phyloP scores from a whole-genome alignment of 2,797 vertebrate genomes.

The Hafferia zeledoni region DNA sequence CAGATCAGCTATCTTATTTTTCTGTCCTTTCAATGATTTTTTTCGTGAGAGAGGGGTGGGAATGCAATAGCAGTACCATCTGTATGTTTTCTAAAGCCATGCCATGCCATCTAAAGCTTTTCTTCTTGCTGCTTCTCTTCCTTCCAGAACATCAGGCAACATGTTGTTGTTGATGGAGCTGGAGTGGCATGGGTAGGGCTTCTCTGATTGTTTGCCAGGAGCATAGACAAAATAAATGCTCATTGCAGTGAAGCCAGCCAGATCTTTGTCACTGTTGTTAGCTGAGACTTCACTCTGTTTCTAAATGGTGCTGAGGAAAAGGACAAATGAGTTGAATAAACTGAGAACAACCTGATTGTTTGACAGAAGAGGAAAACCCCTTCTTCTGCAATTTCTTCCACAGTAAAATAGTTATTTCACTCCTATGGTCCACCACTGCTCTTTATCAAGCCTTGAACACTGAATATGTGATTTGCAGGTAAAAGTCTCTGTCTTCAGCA shows the following conservation, averaged over 20 bases:
- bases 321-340: background rate
- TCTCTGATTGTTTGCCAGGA: rapidly evolving
- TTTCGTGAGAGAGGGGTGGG: background rate
- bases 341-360: background rate
- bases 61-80: background rate
- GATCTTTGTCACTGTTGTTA: background rate
- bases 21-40: background rate
- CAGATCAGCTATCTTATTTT: background rate
- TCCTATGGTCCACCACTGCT: background rate
- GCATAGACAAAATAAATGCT: background rate
- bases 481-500: background rate
- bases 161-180: rapidly evolving
- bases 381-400: background rate
- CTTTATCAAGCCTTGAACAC: background rate
- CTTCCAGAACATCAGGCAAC: background rate
- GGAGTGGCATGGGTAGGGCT: background rate
- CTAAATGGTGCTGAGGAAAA: background rate
- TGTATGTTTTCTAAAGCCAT: background rate
- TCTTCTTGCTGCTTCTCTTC: background rate
- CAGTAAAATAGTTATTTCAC: background rate
- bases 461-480: background rate
- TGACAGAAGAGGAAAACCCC: background rate
- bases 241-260: background rate
- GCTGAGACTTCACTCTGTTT: background rate
- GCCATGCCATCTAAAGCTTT: background rate